Evolutionary conservation across 2,888 invertebrate genomes (phyloP).

Genomic region (Tryphoninae sp.): DNA sequence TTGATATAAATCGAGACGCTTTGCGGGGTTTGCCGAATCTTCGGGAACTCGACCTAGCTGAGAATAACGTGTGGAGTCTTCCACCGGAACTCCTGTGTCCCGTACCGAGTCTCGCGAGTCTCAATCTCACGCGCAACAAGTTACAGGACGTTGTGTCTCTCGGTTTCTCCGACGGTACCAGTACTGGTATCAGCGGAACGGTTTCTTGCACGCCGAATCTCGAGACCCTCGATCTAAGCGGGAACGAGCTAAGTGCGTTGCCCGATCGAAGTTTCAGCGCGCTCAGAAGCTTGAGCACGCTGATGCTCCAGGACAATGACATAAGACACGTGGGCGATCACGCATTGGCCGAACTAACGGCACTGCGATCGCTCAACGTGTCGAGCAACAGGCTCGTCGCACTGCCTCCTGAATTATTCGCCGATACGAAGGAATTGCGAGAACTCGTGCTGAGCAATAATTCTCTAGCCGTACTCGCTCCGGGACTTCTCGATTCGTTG

Average conservation of each 20-base stretch:
- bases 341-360: conserved; percentile 87
- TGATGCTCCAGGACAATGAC: conserved; percentile 90
- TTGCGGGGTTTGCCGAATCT: conserved; percentile 87
- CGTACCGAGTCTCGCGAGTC: conserved; percentile 85
- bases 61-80: conserved; percentile 90
- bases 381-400: conserved; percentile 90
- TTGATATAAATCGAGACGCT: conserved; percentile 88
- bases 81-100: conserved; percentile 89
- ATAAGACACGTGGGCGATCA: conserved; percentile 89
- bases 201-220: conserved; percentile 87
- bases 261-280: conserved; percentile 88
- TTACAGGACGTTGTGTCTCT: conserved; percentile 90
- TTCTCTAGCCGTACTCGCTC: conserved; percentile 88
- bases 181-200: conserved; percentile 81
- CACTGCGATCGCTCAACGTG: conserved; percentile 88
- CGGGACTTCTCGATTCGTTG: conserved; percentile 88
- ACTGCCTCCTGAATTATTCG: conserved; percentile 90
- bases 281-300: conserved; percentile 86
- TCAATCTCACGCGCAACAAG: conserved; percentile 90
- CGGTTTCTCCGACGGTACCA: conserved; percentile 88
- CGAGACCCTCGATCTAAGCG: conserved; percentile 88
- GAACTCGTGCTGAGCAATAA: conserved; percentile 91
- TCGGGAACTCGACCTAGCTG: conserved; percentile 87
- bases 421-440: conserved; percentile 87
- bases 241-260: conserved; percentile 88